Percentiles rank a stretch among this genome's conserved stretches.
These are phyloP conservation scores for Parauchenoglanis ngamensis DNA, from an alignment of 2,797 vertebrate genomes.

Conservation along the genomic window DNA sequence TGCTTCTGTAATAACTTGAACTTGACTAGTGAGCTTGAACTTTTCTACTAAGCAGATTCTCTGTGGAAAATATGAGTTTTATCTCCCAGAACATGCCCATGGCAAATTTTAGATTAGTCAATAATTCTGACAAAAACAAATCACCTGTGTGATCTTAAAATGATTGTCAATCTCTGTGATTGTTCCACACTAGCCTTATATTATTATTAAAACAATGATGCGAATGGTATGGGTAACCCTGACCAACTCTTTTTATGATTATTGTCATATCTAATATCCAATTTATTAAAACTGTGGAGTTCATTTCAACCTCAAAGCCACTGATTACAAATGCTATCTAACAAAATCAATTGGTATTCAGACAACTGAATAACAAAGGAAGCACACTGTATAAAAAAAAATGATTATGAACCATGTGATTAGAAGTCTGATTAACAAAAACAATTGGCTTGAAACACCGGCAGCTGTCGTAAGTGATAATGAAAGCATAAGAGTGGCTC, in stretches of 20 bases:
- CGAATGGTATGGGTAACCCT: slow-evolving; percentile 43
- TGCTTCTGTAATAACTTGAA: neutral
- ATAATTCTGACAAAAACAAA: neutral
- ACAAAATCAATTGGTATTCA: slow-evolving; percentile 38
- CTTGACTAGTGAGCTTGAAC: neutral
- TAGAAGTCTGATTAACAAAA: slow-evolving; percentile 35
- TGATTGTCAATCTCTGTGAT: neutral
- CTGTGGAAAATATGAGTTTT: slow-evolving; percentile 11
- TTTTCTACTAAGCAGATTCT: neutral
- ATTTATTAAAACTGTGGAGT: slow-evolving; percentile 48
- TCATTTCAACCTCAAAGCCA: slow-evolving; percentile 38
- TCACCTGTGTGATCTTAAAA: slow-evolving; percentile 26
- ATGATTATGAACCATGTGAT: slow-evolving; percentile 31
- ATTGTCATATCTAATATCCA: slow-evolving; percentile 55
- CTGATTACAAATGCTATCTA: slow-evolving; percentile 51
- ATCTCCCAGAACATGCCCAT: neutral
- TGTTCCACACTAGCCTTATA: neutral
- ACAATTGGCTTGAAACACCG: slow-evolving; percentile 7
- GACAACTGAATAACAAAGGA: slow-evolving; percentile 38
- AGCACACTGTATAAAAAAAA: slow-evolving; percentile 32
- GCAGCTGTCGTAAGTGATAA: slow-evolving; percentile 8
- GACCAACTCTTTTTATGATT: slow-evolving; percentile 46
- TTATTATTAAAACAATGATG: slow-evolving; percentile 33
- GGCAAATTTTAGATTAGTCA: neutral
- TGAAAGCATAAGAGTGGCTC: slow-evolving; percentile 12